Base-by-base conservation (phyloP, 2,888 invertebrate species). In the Polydrusus cervinus region DNA sequence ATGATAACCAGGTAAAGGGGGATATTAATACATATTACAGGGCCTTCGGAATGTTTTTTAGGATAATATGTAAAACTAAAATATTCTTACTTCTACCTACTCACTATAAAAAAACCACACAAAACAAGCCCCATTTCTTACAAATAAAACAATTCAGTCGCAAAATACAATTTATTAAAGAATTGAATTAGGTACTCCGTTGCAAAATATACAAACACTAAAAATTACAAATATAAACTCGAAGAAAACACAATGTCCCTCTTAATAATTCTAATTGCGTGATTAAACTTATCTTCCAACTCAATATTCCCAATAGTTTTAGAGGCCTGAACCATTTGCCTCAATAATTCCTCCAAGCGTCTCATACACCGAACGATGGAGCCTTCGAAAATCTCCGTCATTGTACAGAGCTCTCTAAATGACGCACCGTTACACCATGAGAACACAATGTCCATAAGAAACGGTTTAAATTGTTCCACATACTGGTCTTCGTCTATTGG, bases 161-260 rank as follows among this genome's bases (percentile, higher is more conserved):
- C 18, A 30, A 55, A 68, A 57, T 7, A 47, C n/a, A 2, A 30
- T 64, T 47, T 64, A 64, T 64, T 57, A 47, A 55, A 68, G 45
- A 20, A 16, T 14, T 25, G 40, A 16, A 40, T 40, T 30, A 67
- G 55, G 47, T 55, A 68, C 25, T 49, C 57, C 9, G 60, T 43
- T 40, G 8, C 38, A 62, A 70, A 40, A 62, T 62, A 62, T 25
- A 62, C 11, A 51, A 70, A 55, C 34, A 34, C 10, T 14, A 43
- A 43, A 14, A 49, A 67, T 90, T 91, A 97, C 81, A 97, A 89
- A 88, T 99, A 99, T 67, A 99, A 91, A 87, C 98, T 98, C 72
- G 99, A 98, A 20, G 99, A 99, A 88, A 99, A 99, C n/a, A 99
- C 96, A 85, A 99, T 99, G 87, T 99, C 99, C 80, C 99, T 91